Base-by-base conservation (phyloP, 92 coral and sea anemone genomes). In the Palythoa grandis region DNA sequence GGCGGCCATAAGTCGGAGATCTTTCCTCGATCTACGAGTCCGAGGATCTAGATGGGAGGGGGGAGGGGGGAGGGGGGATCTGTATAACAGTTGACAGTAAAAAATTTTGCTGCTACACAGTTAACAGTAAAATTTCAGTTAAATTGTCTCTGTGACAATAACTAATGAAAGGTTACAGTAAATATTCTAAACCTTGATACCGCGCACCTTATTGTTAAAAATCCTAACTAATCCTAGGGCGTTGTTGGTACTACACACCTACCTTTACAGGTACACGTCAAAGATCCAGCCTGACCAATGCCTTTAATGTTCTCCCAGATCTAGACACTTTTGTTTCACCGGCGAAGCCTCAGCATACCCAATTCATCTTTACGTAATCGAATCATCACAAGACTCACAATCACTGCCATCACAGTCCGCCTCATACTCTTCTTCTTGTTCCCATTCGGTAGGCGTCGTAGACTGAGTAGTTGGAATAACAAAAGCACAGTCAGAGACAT, bases 391-490 rank as follows among this genome's bases (percentile, higher is more conserved):
- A 61, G 69, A 61, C 69, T 61, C 69, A 61, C 69, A 61, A 19
- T 61, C 69, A 61, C 69, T 61, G 69, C 69, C 69, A 61, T 61
- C 69, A n/a, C 69, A 8, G 69, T 61, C 69, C 69, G 19, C 15
- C 23, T 6, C 69, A 61, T 61, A 61, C 69, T 13, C 19, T 61
- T 61, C 69, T 61, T 61, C 69, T 13, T 61, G 69, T 61, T 61
- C 69, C 69, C 19, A 61, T 61, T 61, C 69, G 69, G 69, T 61
- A 13, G 22, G 22, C 69, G 69, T 61, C 69, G 69, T 11, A n/a
- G 72, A 11, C 37, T 67, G 72, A n/a, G 8, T 22, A 67, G 37
- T 67, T 67, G 29, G 11, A n/a, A 7, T 22, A 11, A 22, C 12
- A 52, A 52, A 52, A 52, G 57, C 14, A 52, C 57, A 52, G 57